These are phyloP conservation scores for Bubo scandiacus DNA, from an alignment of 2,113 vertebrate species.

Conservation along the genomic window DNA sequence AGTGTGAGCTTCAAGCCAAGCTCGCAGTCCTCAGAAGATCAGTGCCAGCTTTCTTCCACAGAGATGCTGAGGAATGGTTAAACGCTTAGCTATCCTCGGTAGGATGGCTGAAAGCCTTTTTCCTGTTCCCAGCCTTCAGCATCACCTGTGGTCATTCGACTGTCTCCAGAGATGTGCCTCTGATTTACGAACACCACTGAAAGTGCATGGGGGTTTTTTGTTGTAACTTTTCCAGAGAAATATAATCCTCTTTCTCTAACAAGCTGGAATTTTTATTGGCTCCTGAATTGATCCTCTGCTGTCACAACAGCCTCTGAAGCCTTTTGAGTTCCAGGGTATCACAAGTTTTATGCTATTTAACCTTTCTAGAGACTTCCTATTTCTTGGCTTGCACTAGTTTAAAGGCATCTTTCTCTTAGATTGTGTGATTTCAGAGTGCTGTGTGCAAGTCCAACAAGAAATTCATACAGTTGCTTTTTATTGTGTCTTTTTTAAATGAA, in stretches of 20 bases:
- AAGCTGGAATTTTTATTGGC: background rate
- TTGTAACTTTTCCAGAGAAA: background rate
- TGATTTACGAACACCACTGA: background rate
- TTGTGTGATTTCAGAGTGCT: background rate
- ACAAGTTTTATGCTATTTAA: background rate
- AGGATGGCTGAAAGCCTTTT: background rate
- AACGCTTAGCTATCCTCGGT: background rate
- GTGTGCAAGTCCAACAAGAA: background rate
- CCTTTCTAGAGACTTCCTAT: background rate
- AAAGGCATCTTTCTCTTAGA: background rate
- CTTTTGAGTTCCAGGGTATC: background rate
- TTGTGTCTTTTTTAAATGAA: background rate
- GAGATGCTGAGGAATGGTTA: rapidly evolving
- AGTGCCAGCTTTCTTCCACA: background rate
- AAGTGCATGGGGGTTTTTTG: rapidly evolving
- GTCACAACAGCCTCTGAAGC: background rate
- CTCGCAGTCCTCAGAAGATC: background rate
- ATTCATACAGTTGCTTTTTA: background rate
- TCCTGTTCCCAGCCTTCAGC: background rate
- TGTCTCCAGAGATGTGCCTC: background rate
- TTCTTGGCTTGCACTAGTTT: background rate
- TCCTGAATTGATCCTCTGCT: background rate
- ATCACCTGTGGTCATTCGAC: background rate
- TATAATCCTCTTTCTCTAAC: background rate
- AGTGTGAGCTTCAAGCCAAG: background rate